Percentiles rank a stretch among this genome's conserved stretches.
These are phyloP conservation scores for Sebastes elongatus DNA, from an alignment of 2,797 vertebrate genomes.

Conservation along the genomic window DNA sequence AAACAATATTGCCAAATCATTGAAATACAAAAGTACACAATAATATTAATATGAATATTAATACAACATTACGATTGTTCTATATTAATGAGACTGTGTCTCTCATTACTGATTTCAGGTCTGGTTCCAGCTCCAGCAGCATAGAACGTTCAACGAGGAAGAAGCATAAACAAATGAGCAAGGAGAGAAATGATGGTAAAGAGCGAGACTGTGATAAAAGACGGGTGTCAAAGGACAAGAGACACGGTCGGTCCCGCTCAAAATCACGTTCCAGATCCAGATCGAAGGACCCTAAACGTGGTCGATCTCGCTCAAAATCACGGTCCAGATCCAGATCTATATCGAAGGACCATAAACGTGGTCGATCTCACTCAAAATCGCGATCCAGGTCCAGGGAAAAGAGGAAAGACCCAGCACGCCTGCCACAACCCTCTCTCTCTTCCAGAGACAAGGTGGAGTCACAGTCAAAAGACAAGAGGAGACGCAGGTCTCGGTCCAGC, in stretches of 20 bases:
- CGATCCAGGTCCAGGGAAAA: conserved; percentile 81
- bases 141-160: conserved; percentile 80
- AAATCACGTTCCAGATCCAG: conserved; percentile 77
- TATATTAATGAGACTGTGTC: background rate
- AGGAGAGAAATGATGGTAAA: conserved; percentile 51
- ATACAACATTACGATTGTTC: no score
- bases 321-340: conserved; percentile 73
- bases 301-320: conserved; percentile 71
- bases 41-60: no score
- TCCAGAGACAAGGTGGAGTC: conserved; percentile 58
- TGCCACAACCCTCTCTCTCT: conserved; percentile 29
- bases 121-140: conserved; percentile 82
- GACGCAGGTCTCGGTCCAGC: conserved; percentile 66
- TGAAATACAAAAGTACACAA: no score
- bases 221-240: conserved; percentile 72
- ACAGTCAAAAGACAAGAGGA: conserved; percentile 71
- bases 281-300: conserved; percentile 71
- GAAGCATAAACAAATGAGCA: conserved; percentile 63
- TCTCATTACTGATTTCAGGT: conserved; percentile 53
- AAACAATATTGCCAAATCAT: no score
- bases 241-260: conserved; percentile 67
- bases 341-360: conserved; percentile 69
- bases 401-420: conserved; percentile 73
- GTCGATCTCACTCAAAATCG: conserved; percentile 57
- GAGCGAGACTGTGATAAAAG: conserved; percentile 63